These are phyloP conservation scores for Amphiduros pacificus DNA, from an alignment of 2,888 invertebrate genomes.

Conservation along the genomic window DNA sequence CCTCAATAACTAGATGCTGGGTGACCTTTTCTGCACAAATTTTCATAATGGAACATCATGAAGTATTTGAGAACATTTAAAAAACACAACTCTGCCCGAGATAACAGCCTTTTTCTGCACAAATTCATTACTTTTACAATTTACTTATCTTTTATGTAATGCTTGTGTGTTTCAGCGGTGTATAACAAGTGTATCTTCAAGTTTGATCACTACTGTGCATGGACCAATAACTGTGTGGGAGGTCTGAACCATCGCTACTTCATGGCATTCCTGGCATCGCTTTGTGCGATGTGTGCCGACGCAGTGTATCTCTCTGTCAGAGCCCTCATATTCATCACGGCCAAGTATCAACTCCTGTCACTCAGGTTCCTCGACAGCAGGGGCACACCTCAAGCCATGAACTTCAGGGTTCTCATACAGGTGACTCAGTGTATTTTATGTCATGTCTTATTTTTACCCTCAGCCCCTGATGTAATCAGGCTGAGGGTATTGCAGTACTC, in stretches of 20 bases:
- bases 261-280: conserved; percentile 46
- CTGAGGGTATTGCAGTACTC: too few species aligned
- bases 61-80: too few species aligned
- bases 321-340: conserved; percentile 39
- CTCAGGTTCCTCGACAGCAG: conserved; percentile 38
- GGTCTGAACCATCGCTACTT: conserved; percentile 54
- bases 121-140: too few species aligned
- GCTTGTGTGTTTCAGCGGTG: conserved; percentile 47
- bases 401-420: conserved; percentile 44
- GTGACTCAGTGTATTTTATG: conserved; percentile 30
- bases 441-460: too few species aligned
- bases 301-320: conserved; percentile 41
- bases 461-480: too few species aligned
- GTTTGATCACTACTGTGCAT: conserved; percentile 58
- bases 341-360: conserved; percentile 38
- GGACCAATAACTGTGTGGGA: conserved; percentile 58
- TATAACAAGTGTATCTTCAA: conserved; percentile 53
- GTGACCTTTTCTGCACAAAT: too few species aligned
- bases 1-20: too few species aligned
- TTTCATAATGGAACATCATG: too few species aligned
- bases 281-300: conserved; percentile 45
- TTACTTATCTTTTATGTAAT: too few species aligned
- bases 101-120: too few species aligned
- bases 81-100: too few species aligned
- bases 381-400: conserved; percentile 41